Conservation (phyloP, 2,113 vertebrate species). For the Micromys minutus region DNA sequence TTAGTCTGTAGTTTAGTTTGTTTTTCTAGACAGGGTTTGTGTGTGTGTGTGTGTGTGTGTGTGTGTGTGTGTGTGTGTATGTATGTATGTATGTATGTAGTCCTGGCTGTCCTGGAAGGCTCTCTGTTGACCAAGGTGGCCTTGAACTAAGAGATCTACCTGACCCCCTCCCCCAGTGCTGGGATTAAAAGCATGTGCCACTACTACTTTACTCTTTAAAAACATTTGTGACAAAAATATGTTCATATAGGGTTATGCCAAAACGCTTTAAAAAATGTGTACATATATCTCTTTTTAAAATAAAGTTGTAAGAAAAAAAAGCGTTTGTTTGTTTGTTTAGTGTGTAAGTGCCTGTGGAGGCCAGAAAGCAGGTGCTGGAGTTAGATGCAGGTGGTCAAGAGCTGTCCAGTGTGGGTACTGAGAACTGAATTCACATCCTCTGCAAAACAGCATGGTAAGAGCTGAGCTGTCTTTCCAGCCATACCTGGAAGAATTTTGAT, state of each 20-base stretch:
- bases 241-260: too few relatives aligned
- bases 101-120: background rate
- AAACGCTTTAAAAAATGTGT: too few relatives aligned
- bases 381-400: background rate
- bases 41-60: background rate
- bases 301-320: too few relatives aligned
- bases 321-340: too few relatives aligned
- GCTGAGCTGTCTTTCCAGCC: background rate
- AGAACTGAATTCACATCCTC: background rate
- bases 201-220: background rate
- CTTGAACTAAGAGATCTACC: background rate
- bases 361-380: background rate
- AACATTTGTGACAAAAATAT: too few relatives aligned
- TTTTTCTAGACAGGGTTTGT: background rate
- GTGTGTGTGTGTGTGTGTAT: background rate
- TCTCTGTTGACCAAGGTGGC: background rate
- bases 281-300: too few relatives aligned
- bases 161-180: background rate
- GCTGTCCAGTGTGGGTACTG: background rate
- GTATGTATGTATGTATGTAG: background rate
- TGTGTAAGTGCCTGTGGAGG: background rate
- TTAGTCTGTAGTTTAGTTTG: background rate
- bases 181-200: background rate
- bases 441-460: background rate
- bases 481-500: conserved; percentile 15